Evolutionary conservation across 2,888 invertebrate genomes (phyloP).

Genomic region (Anagyrus pseudococci): DNA sequence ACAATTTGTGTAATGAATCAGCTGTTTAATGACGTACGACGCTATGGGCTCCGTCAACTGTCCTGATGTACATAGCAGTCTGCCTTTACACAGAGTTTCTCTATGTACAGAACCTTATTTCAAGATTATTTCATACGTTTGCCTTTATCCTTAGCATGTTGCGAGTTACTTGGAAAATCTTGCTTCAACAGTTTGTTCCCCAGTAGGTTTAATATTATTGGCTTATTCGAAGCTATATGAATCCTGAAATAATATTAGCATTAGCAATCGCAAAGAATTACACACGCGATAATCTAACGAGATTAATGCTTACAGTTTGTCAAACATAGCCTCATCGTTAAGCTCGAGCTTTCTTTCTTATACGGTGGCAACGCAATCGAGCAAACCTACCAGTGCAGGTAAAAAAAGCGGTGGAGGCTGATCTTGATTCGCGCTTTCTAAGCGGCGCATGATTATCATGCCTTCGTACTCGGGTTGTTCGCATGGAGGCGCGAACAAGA

Average conservation of each 20-base stretch:
- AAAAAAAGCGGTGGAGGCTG: conserved; percentile 7
- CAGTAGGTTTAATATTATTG: background rate
- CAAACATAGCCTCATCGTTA: background rate
- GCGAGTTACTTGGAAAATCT: background rate
- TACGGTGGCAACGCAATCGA: background rate
- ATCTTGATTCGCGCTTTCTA: background rate
- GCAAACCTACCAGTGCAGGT: background rate
- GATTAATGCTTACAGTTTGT: background rate
- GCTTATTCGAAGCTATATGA: background rate
- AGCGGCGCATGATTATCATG: background rate
- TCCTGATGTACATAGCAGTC: too few species aligned
- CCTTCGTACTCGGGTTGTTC: conserved; percentile 61
- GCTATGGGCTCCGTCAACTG: too few species aligned
- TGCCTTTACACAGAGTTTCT: too few species aligned
- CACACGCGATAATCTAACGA: background rate
- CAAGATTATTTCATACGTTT: too few species aligned
- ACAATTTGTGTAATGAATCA: too few species aligned
- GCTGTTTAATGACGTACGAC: too few species aligned
- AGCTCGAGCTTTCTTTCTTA: background rate
- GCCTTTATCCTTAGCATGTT: background rate
- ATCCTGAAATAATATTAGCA: background rate
- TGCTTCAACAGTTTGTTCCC: background rate
- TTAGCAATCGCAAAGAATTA: background rate
- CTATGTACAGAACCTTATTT: too few species aligned
- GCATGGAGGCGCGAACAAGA: conserved; percentile 68